Base-by-base conservation (phyloP, 2,888 invertebrate species). In the Torymus aiolomorphi region DNA sequence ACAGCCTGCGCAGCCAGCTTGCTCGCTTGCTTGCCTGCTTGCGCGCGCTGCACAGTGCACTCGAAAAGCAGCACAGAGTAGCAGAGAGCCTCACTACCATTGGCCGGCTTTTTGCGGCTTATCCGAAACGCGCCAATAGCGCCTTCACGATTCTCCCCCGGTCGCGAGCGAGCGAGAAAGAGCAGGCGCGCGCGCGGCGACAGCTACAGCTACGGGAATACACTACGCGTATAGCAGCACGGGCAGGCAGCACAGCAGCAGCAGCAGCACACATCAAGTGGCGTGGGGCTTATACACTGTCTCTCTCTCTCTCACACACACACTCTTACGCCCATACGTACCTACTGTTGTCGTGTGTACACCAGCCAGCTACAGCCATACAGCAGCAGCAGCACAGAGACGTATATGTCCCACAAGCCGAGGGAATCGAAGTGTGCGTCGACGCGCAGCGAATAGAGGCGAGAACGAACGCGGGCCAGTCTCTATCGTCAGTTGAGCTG, bases 21-120 rank as follows among this genome's bases (percentile, higher is more conserved):
- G 31, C 42, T 8, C 0, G 42, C 42, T 42, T 10, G 42, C 42
- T 42, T 42, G 42, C 42, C 8, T 42, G 42, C 42, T 5, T 8
- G 42, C 42, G 42, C 42, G 42, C 42, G 42, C 42, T 42, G 42
- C 42, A 42, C 42, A 42, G 42, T 42, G 42, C 42, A 42, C 42
- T 42, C 42, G 42, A 42, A 42, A 42, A 42, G 42, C 42, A 42
- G 42, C 42, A 42, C 42, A 42, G 42, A 42, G 42, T 8, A 42
- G 5, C 42, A 42, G 42, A 42, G 42, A 42, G 42, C 8, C 42
- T 42, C 42, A 42, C 42, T 84, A 84, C 87, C 89, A 93, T 93
- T 93, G 93, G 93, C 88, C 86, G 87, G 90, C 88, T 91, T 91
- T 92, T 91, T 91, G 93, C 93, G 93, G 92, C 91, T 92, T 91